Evolutionary conservation across 2,888 invertebrate species (phyloP).

Genomic region (Frankliniella intonsa): DNA sequence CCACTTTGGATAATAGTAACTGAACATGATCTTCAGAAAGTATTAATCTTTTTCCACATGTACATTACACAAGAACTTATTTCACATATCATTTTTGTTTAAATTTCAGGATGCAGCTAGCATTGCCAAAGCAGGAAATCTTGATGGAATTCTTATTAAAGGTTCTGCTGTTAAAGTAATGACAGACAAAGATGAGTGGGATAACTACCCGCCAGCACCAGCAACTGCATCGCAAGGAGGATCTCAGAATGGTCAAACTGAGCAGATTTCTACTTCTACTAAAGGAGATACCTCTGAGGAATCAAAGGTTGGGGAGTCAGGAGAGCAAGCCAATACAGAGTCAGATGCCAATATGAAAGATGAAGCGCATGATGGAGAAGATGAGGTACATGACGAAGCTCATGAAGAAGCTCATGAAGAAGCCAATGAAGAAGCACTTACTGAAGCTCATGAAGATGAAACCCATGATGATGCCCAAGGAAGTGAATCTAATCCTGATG

Average conservation of each 20-base stretch:
- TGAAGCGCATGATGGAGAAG: background rate
- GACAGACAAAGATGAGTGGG: conserved; percentile 19
- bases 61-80: background rate
- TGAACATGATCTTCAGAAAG: background rate
- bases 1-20: background rate
- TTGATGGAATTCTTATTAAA: conserved; percentile 7
- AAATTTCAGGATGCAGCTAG: background rate
- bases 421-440: background rate
- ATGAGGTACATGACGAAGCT: background rate
- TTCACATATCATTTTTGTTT: background rate
- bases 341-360: background rate
- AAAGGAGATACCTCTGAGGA: background rate
- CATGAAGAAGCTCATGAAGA: background rate
- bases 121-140: background rate
- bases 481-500: background rate
- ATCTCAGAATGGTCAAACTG: background rate
- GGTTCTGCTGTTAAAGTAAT: conserved; percentile 2
- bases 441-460: background rate
- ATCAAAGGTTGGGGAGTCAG: background rate
- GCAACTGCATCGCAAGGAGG: background rate
- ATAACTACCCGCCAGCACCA: background rate
- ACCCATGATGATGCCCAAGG: background rate
- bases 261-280: background rate
- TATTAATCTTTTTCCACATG: too few relatives aligned
- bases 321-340: background rate